A percentile compares a stretch with the other conserved stretches of the same genome.
These are phyloP conservation scores for Peromyscus eremicus DNA, from an alignment of 2,797 vertebrate species.

Conservation along the genomic window DNA sequence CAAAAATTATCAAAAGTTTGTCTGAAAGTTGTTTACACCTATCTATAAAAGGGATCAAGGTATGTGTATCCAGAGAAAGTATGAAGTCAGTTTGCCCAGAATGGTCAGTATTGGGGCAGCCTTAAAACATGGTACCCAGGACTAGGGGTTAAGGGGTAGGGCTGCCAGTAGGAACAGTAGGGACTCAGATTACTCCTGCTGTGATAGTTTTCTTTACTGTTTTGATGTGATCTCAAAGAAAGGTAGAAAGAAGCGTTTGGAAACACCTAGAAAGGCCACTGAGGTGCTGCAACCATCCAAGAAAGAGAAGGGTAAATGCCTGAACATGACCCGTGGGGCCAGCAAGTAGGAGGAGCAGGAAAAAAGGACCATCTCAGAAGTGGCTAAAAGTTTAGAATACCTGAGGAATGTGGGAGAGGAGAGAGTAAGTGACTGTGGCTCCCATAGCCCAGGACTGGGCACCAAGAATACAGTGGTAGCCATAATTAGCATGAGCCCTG, in stretches of 20 bases:
- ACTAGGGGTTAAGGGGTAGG: not conserved
- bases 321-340: not conserved
- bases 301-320: not conserved
- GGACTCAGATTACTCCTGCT: not conserved
- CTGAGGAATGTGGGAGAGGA: not conserved
- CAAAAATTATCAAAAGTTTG: not conserved
- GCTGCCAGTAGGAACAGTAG: not conserved
- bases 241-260: not conserved
- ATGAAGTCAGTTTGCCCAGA: not conserved
- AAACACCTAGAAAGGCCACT: not conserved
- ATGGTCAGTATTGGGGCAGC: not conserved
- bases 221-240: not conserved
- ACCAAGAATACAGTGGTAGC: rapidly evolving
- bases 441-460: rapidly evolving
- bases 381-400: not conserved
- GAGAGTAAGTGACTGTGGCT: not conserved
- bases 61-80: not conserved
- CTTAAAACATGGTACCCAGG: not conserved
- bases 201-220: not conserved
- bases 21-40: not conserved
- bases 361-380: not conserved
- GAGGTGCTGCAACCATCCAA: not conserved
- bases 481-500: not conserved
- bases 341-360: not conserved
- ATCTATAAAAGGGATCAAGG: not conserved